Conservation (phyloP, 2,113 vertebrate genomes). For the Corythoichthys intestinalis region DNA sequence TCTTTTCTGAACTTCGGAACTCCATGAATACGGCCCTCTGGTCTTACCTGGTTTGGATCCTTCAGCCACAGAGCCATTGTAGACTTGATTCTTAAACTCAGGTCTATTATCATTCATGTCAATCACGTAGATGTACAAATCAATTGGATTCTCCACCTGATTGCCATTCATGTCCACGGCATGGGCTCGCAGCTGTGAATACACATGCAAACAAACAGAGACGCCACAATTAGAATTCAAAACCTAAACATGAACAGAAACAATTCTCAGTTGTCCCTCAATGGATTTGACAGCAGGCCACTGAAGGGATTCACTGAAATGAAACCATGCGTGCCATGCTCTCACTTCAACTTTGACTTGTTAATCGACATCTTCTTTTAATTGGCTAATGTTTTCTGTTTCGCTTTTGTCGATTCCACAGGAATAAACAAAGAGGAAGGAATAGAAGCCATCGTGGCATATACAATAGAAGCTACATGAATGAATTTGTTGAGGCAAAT, state of each 20-base stretch:
- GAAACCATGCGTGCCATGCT: constrained; percentile 5
- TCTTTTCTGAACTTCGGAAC: too few species aligned
- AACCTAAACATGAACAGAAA: neutral
- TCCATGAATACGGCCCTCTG: too few species aligned
- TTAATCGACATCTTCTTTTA: constrained; percentile 47
- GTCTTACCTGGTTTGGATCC: constrained; percentile 92
- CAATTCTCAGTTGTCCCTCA: constrained; percentile 12
- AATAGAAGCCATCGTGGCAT: neutral
- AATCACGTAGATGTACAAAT: constrained; percentile 97
- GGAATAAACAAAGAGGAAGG: constrained; percentile 14
- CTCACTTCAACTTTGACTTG: constrained; percentile 34
- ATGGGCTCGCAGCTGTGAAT: constrained; percentile 86
- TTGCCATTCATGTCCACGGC: constrained; percentile 98
- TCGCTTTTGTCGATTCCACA: neutral
- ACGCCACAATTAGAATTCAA: constrained; percentile 18
- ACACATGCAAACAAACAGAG: constrained; percentile 10
- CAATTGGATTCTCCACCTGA: constrained; percentile 98
- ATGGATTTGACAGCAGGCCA: constrained; percentile 8
- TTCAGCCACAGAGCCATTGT: constrained; percentile 96
- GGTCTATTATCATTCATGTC: constrained; percentile 99
- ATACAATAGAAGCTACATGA: constrained; percentile 6
- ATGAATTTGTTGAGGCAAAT: constrained; percentile 46
- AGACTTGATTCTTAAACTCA: constrained; percentile 92
- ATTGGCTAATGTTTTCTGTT: constrained; percentile 31
- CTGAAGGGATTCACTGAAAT: constrained; percentile 23